These are phyloP conservation scores for Cheilosia vernalis DNA, from an alignment of 2,888 invertebrate genomes.

Conservation along the genomic window DNA sequence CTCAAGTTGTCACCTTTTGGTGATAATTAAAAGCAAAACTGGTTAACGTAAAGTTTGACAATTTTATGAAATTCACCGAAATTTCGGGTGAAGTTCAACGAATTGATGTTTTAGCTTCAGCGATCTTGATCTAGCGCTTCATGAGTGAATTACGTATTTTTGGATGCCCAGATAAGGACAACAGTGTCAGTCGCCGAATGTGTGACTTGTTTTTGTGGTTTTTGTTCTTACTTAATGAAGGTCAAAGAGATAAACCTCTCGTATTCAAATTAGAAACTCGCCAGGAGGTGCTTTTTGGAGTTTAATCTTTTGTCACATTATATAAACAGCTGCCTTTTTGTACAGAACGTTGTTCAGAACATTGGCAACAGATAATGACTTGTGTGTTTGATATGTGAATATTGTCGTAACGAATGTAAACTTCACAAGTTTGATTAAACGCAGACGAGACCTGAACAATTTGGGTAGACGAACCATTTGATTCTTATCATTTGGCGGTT, in stretches of 20 bases:
- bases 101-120: no score
- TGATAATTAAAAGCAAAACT: not conserved
- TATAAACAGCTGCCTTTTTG: not conserved
- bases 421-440: no score
- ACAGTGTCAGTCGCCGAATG: slow-evolving; percentile 3
- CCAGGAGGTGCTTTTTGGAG: not conserved
- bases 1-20: slow-evolving; percentile 7
- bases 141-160: not conserved
- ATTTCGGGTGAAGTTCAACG: not conserved
- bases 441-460: no score
- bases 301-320: not conserved
- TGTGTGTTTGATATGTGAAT: no score
- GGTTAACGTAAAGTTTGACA: not conserved
- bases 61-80: not conserved
- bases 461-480: no score
- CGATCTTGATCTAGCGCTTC: slow-evolving; percentile 17
- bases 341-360: not conserved
- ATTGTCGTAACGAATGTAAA: no score
- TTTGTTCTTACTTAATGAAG: not conserved
- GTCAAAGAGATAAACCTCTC: slow-evolving; percentile 25
- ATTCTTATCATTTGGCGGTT: no score
- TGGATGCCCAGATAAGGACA: slow-evolving; percentile 7
- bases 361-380: no score
- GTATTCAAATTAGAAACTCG: slow-evolving; percentile 1
- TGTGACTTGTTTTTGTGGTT: not conserved